Base-by-base conservation (phyloP, 2,888 invertebrate species). In the Exocentrus adspersus region DNA sequence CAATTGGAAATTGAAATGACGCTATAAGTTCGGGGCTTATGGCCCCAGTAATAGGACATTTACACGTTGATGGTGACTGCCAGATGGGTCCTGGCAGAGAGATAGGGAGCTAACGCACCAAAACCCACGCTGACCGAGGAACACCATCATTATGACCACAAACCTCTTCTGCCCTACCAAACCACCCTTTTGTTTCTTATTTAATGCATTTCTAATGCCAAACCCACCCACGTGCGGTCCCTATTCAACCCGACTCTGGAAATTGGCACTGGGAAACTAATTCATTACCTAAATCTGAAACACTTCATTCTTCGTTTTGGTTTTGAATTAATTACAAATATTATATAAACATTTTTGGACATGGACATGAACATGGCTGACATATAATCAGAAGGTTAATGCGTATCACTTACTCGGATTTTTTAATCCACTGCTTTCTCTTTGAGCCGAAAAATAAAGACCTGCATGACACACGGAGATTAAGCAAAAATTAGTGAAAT, bases 1-100 rank as follows among this genome's bases (percentile, higher is more conserved):
- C 80, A 80, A 81, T 82, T 81, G 79, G 81, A 81, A 81, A 81
- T 80, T 80, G 81, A 81, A 81, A 81, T 78, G 80, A 78, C 73
- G 77, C 78, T 72, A 78, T 81, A 80, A 80, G 79, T 81, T 79
- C 69, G 75, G 73, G 75, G 77, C 79, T 79, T 80, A 79, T 77
- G 74, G 79, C 75, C 74, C 63, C 74, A 73, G 77, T 79, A 80
- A 81, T 80, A 77, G 80, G 77, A 74, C 80, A 80, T 82, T 81
- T 80, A 79, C 79, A 79, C 78, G 75, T 80, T 79, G 80, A 80
- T 80, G 75, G 79, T 77, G 70, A 72, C 70, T 73, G 75, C 73
- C 74, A 75, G 73, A 76, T 74, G 75, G 72, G 73, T 69, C 71
- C 69, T 69, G 64, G 60, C 67, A 63, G 64, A 52, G 61, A 67